These are phyloP conservation scores for Cybosia mesomella DNA, from an alignment of 2,888 invertebrate genomes.

Conservation along the genomic window DNA sequence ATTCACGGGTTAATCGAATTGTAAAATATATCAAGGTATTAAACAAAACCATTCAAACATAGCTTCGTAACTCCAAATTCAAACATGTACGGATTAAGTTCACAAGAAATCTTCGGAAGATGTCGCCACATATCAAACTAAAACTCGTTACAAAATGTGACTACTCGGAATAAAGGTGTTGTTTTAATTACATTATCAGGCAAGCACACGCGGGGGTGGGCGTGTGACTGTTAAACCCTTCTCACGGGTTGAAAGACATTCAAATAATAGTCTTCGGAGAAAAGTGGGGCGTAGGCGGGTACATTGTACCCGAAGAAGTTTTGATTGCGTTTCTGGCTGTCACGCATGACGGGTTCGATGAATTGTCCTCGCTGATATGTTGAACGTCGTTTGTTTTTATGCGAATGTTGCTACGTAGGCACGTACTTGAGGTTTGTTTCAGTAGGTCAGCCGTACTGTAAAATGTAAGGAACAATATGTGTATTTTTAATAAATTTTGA, in stretches of 20 bases:
- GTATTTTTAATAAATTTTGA: too few species aligned
- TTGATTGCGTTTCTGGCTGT: constrained; percentile 81
- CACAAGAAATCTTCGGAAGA: constrained; percentile 46
- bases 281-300: constrained; percentile 62
- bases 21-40: neutral
- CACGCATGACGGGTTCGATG: constrained; percentile 76
- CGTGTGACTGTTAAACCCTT: constrained; percentile 70
- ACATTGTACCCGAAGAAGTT: constrained; percentile 68
- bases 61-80: constrained; percentile 24
- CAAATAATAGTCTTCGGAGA: constrained; percentile 85
- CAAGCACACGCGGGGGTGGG: constrained; percentile 78
- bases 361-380: constrained; percentile 61
- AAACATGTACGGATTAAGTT: constrained; percentile 46
- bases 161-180: constrained; percentile 83
- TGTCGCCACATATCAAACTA: constrained; percentile 63
- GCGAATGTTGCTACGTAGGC: constrained; percentile 22
- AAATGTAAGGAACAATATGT: constrained; percentile 12
- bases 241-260: constrained; percentile 86
- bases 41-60: neutral
- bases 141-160: constrained; percentile 72
- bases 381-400: constrained; percentile 58
- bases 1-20: neutral
- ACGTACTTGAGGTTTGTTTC: constrained; percentile 16
- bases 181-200: constrained; percentile 87
- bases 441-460: constrained; percentile 32